phyloP scores from a whole-genome alignment of 1,140 invertebrate species.

The Drosophila melanica region DNA sequence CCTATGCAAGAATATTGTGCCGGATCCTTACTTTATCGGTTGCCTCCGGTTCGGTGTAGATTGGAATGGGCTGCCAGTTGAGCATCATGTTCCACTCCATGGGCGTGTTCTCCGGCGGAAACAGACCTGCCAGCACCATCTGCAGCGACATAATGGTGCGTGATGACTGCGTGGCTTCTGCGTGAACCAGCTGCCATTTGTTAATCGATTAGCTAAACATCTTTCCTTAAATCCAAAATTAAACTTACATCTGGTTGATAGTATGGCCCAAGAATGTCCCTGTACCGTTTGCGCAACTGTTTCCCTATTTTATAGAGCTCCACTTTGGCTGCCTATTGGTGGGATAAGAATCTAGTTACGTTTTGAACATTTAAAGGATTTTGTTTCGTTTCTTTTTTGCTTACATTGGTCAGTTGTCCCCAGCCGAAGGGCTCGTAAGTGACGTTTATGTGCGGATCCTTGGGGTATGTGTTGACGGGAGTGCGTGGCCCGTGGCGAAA shows the following conservation, averaged over 20 bases:
- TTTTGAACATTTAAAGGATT: constrained; percentile 6
- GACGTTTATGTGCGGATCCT: constrained; percentile 88
- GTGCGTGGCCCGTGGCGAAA: constrained; percentile 91
- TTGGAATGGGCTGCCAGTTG: constrained; percentile 90
- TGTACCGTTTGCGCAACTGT: constrained; percentile 87
- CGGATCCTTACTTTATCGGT: constrained; percentile 85
- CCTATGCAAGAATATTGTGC: neutral
- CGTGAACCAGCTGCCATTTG: constrained; percentile 84
- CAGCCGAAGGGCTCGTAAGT: constrained; percentile 89
- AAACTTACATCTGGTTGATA: constrained; percentile 86
- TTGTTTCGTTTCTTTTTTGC: too few relatives aligned
- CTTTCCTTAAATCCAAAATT: neutral
- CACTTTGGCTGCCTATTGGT: constrained; percentile 81
- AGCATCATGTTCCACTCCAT: constrained; percentile 87
- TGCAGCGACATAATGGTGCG: constrained; percentile 91
- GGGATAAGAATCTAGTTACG: neutral
- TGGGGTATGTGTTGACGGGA: constrained; percentile 90
- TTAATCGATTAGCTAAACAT: neutral
- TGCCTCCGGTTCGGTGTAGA: constrained; percentile 86
- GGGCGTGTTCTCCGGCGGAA: constrained; percentile 86
- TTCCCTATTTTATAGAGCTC: constrained; percentile 87
- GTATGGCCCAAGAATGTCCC: constrained; percentile 85
- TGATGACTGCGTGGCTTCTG: constrained; percentile 89
- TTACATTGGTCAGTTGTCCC: constrained; percentile 91
- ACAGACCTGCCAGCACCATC: constrained; percentile 88